Percentiles rank a stretch among this genome's conserved stretches.
Evolutionary conservation across 2,888 invertebrate species (phyloP).

Genomic region (Andrena camellia): DNA sequence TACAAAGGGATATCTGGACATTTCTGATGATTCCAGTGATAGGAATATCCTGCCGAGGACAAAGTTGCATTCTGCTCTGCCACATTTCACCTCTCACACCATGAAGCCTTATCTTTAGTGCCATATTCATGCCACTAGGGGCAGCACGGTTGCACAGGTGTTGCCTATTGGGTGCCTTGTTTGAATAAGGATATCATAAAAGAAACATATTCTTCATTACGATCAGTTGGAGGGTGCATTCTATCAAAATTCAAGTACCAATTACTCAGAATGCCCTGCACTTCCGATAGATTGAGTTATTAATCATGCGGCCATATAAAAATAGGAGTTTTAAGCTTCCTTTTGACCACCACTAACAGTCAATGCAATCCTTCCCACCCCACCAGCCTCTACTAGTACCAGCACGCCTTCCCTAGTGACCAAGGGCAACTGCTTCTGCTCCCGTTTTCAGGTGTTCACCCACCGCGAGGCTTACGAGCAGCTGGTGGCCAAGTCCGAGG

Average conservation of each 20-base stretch:
- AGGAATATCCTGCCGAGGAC: background rate
- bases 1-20: background rate
- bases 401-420: background rate
- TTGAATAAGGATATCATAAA: background rate
- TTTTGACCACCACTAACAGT: no score
- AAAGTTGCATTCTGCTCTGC: background rate
- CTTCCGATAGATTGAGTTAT: no score
- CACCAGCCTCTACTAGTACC: no score
- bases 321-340: no score
- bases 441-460: slow-evolving; percentile 88
- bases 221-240: no score
- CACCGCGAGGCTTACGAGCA: slow-evolving; percentile 96
- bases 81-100: background rate
- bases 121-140: background rate
- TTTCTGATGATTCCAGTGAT: background rate
- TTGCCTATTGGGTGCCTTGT: background rate
- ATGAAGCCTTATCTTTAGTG: background rate
- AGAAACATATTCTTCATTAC: background rate
- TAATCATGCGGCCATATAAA: no score
- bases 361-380: no score
- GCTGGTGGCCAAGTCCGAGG: slow-evolving; percentile 93
- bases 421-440: background rate
- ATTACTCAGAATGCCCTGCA: no score
- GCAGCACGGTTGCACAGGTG: background rate
- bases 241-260: background rate